Base-by-base conservation (phyloP, 1,140 invertebrate genomes). In the Rhagoletis zephyria region DNA sequence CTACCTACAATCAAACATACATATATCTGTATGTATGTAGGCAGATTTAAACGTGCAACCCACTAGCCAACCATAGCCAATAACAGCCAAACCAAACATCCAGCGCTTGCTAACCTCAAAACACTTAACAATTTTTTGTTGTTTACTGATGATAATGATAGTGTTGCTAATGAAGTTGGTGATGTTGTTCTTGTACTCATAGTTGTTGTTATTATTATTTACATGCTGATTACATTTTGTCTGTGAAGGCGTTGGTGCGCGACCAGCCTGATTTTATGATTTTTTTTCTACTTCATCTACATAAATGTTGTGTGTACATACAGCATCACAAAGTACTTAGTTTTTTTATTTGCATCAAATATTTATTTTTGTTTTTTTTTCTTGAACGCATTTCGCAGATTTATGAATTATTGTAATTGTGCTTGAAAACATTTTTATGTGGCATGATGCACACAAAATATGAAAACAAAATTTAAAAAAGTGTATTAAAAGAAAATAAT, bases 141-240 rank as follows among this genome's bases (percentile, higher is more conserved):
- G 40, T 67, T 67, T 10, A n/a, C 74, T 59, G 51, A 56, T 48
- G 42, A 56, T 56, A 81, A 59, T 81, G 45, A 59, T 81, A 51
- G n/a, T 81, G 45, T 81, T 81, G 74, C 45, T 81, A 81, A 81
- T 56, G 74, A 59, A 51, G 48, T 81, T 74, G 42, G 61, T n/a
- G 61, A n/a, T n/a, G 16, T 63, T 56, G 51, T n/a, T n/a, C 51
- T 56, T 56, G 51, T 56, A n/a, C n/a, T n/a, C n/a, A n/a, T n/a
- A n/a, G 61, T 48, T 74, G 67, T 2, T 45, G 67, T 45, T 81
- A 48, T 81, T 81, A 48, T 51, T 81, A 16, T 81, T 51, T 10
- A 56, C 74, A 81, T 81, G 74, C n/a, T 81, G 74, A 81, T 81
- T 81, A 81, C 74, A 81, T 81, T 81, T 81, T 81, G 74, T 81